Conservation (phyloP, 1,140 invertebrate genomes). For the Scaptomyza hsui region DNA sequence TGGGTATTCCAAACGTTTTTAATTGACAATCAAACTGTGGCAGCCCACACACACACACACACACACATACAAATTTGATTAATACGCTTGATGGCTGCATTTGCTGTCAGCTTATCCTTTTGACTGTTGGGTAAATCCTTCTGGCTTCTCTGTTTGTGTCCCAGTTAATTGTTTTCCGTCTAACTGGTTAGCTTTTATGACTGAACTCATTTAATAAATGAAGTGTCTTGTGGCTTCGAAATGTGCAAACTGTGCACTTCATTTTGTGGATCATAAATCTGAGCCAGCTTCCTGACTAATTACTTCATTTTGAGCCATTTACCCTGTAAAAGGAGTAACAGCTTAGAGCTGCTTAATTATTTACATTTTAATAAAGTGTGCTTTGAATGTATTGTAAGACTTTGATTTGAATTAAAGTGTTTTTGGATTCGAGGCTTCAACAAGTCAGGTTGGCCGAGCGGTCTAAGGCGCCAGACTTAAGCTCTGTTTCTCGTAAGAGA, state of each 20-base stretch:
- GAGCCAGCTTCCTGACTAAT: slow-evolving; percentile 13
- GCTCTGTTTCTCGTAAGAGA: slow-evolving; percentile 1
- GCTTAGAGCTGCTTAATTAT: slow-evolving; percentile 4
- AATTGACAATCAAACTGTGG: slow-evolving; percentile 58
- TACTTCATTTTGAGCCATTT: neutral
- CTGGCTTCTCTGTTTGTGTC: neutral
- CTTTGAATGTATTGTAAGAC: neutral
- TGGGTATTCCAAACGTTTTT: slow-evolving; percentile 49
- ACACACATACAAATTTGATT: slow-evolving; percentile 55
- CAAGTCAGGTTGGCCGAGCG: neutral
- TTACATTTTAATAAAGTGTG: neutral
- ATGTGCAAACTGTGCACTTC: slow-evolving; percentile 36
- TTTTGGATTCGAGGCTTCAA: neutral
- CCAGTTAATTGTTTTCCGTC: slow-evolving; percentile 26
- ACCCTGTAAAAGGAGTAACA: too few relatives aligned
- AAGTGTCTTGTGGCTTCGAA: slow-evolving; percentile 52
- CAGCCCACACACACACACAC: neutral
- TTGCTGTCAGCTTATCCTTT: slow-evolving; percentile 52
- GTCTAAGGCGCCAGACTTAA: neutral
- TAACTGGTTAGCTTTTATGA: slow-evolving; percentile 23
- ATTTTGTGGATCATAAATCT: slow-evolving; percentile 37
- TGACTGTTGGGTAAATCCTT: slow-evolving; percentile 13
- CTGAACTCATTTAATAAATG: slow-evolving; percentile 50
- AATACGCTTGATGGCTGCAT: slow-evolving; percentile 58
- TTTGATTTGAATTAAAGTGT: neutral